Evolutionary conservation across 1,140 invertebrate species (phyloP).

Genomic region (Pogonus chalceus): DNA sequence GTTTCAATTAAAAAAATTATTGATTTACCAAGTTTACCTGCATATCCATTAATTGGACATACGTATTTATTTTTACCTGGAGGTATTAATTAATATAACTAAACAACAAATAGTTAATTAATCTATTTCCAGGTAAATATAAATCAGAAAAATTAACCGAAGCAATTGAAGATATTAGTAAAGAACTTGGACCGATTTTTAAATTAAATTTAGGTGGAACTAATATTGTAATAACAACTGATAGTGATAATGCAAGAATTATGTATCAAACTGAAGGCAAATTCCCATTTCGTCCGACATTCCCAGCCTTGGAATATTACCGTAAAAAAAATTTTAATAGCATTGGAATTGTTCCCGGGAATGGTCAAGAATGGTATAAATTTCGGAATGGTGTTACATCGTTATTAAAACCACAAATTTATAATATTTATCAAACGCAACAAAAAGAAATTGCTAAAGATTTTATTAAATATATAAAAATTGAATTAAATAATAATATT

Average conservation of each 20-base stretch:
- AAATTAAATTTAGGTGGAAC: slow-evolving; percentile 27
- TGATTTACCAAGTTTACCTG: slow-evolving; percentile 25
- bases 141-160: slow-evolving; percentile 29
- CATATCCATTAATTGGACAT: slow-evolving; percentile 31
- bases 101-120: neutral
- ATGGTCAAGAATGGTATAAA: slow-evolving; percentile 34
- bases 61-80: slow-evolving; percentile 31
- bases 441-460: slow-evolving; percentile 25
- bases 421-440: slow-evolving; percentile 21
- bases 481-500: slow-evolving; percentile 17
- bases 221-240: slow-evolving; percentile 28
- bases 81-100: no score
- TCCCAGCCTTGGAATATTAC: slow-evolving; percentile 30
- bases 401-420: slow-evolving; percentile 24
- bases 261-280: slow-evolving; percentile 32
- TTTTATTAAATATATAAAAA: slow-evolving; percentile 28
- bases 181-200: slow-evolving; percentile 30
- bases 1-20: slow-evolving; percentile 18
- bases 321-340: slow-evolving; percentile 28
- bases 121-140: slow-evolving; percentile 26
- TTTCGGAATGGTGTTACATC: slow-evolving; percentile 26
- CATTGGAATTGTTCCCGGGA: slow-evolving; percentile 32
- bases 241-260: slow-evolving; percentile 29
- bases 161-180: slow-evolving; percentile 29
- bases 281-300: slow-evolving; percentile 27